phyloP scores from a whole-genome alignment of 2,888 invertebrate species.

The Hydrotaea cyrtoneurina region DNA sequence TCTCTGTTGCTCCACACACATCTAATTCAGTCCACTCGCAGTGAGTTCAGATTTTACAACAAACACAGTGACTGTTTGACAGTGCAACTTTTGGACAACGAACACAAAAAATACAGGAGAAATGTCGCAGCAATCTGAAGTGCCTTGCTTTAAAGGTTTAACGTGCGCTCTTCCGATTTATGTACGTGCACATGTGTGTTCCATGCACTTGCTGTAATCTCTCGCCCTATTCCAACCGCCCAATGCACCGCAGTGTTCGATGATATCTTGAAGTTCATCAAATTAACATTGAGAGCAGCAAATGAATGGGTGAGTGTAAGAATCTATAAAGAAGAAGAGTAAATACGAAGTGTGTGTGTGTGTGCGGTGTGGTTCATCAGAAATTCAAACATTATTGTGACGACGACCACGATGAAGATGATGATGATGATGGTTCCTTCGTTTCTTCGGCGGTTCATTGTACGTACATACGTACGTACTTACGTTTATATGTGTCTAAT shows the following conservation, averaged over 20 bases:
- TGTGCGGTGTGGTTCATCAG: neutral
- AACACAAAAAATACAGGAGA: too few relatives aligned
- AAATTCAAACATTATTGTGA: slow-evolving; percentile 2
- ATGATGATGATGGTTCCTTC: too few relatives aligned
- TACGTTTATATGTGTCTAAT: slow-evolving; percentile 5
- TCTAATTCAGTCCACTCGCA: too few relatives aligned
- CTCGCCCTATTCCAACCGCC: neutral
- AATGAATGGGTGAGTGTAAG: neutral
- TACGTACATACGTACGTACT: slow-evolving; percentile 9
- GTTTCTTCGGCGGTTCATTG: slow-evolving; percentile 22
- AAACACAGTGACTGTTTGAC: too few relatives aligned
- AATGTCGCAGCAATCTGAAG: too few relatives aligned
- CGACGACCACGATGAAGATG: neutral
- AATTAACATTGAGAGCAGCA: slow-evolving; percentile 4
- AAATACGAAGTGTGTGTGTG: neutral
- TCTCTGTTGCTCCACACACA: too few relatives aligned
- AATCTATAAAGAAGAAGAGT: neutral
- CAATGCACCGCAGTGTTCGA: neutral
- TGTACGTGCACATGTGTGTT: neutral
- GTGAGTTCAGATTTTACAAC: too few relatives aligned
- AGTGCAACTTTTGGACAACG: too few relatives aligned
- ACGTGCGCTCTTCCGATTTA: too few relatives aligned
- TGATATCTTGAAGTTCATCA: slow-evolving; percentile 30
- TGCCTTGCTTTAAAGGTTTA: too few relatives aligned
- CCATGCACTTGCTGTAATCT: neutral